A percentile compares a stretch with the other conserved stretches of the same genome.
Evolutionary conservation across 2,797 vertebrate species (phyloP).

Genomic region (Trematomus bernacchii): DNA sequence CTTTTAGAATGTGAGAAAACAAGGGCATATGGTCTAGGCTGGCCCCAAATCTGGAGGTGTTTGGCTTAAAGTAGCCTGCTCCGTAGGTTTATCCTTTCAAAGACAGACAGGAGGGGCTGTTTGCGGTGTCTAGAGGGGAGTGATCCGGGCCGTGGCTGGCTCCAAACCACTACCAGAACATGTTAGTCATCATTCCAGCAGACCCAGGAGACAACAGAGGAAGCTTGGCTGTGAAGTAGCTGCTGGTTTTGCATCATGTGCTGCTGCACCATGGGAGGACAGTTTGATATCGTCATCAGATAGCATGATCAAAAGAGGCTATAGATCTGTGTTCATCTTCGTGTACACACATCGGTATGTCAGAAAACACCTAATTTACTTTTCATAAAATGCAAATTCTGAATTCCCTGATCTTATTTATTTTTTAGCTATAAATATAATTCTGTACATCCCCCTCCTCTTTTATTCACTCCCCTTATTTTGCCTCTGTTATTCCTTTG

Average conservation of each 20-base stretch:
- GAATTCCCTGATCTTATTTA: slow-evolving; percentile 24
- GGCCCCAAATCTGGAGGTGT: slow-evolving; percentile 47
- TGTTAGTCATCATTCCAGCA: slow-evolving; percentile 32
- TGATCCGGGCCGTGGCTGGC: slow-evolving; percentile 29
- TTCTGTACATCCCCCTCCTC: slow-evolving; percentile 24
- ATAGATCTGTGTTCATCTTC: slow-evolving; percentile 27
- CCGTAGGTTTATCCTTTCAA: slow-evolving; percentile 26
- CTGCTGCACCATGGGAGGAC: slow-evolving; percentile 14
- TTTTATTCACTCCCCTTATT: slow-evolving; percentile 49
- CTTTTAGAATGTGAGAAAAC: slow-evolving; percentile 20
- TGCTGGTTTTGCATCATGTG: background rate
- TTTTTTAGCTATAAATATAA: slow-evolving; percentile 55
- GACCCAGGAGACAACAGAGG: slow-evolving; percentile 11
- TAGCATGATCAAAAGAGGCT: slow-evolving; percentile 24
- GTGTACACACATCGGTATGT: slow-evolving; percentile 3
- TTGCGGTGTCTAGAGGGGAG: slow-evolving; percentile 50
- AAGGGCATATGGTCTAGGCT: slow-evolving; percentile 33
- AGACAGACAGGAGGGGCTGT: slow-evolving; percentile 49
- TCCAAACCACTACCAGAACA: slow-evolving; percentile 44
- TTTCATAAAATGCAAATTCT: slow-evolving; percentile 34
- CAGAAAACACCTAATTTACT: slow-evolving; percentile 2
- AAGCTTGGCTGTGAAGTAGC: background rate
- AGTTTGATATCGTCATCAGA: slow-evolving; percentile 1
- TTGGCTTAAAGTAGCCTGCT: slow-evolving; percentile 30
- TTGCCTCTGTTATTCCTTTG: slow-evolving; percentile 53